phyloP scores from a whole-genome alignment of 2,888 invertebrate genomes.

The Netelia inedita region DNA sequence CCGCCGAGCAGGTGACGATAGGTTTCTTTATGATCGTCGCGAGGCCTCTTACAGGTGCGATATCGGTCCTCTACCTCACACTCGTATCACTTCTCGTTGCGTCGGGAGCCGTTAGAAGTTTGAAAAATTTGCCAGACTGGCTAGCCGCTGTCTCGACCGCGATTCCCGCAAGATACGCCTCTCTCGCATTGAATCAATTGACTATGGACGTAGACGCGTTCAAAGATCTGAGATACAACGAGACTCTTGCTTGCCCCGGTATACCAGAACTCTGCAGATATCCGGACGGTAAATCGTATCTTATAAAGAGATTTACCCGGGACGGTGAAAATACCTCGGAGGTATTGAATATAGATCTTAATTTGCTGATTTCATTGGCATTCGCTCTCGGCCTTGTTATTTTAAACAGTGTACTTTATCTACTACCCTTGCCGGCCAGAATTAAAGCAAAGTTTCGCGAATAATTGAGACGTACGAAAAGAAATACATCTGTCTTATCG shows the following conservation, averaged over 20 bases:
- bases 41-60: conserved; percentile 91
- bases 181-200: conserved; percentile 82
- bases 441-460: conserved; percentile 95
- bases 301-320: conserved; percentile 90
- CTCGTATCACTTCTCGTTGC: conserved; percentile 87
- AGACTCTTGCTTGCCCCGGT: conserved; percentile 85
- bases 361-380: conserved; percentile 93
- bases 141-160: conserved; percentile 80
- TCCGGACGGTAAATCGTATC: conserved; percentile 90
- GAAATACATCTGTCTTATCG: conserved; percentile 19
- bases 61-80: conserved; percentile 92
- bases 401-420: conserved; percentile 93
- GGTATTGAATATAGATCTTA: conserved; percentile 90
- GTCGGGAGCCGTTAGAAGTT: conserved; percentile 81
- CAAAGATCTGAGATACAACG: conserved; percentile 85
- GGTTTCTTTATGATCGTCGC: conserved; percentile 93
- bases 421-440: conserved; percentile 93
- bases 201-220: conserved; percentile 78
- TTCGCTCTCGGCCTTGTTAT: conserved; percentile 93
- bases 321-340: conserved; percentile 87
- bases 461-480: conserved; percentile 80
- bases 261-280: conserved; percentile 88
- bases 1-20: conserved; percentile 94
- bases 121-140: conserved; percentile 81
- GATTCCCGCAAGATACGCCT: conserved; percentile 82